Evolutionary conservation across 1,140 invertebrate species (phyloP).

Genomic region (Drosophila orosa): DNA sequence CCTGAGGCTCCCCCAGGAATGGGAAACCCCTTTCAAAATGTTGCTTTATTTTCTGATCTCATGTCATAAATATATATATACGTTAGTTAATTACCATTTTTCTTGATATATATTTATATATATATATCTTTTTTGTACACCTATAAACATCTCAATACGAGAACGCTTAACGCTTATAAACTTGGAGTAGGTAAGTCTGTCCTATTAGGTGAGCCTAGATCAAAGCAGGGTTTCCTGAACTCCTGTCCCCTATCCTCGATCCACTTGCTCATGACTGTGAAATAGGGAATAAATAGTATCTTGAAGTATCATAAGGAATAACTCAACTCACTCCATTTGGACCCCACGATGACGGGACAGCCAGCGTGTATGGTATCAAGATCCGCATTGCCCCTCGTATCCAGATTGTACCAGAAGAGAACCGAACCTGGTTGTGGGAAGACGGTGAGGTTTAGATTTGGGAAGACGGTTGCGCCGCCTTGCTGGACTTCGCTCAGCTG

Average conservation of each 20-base stretch:
- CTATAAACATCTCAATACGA: no score
- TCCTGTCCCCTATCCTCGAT: background rate
- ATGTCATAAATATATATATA: no score
- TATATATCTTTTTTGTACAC: no score
- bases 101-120: no score
- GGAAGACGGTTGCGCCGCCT: slow-evolving; percentile 97
- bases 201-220: background rate
- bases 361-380: slow-evolving; percentile 95
- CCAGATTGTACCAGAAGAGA: slow-evolving; percentile 97
- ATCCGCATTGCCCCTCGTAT: slow-evolving; percentile 95
- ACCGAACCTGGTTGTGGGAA: slow-evolving; percentile 95
- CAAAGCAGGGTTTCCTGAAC: slow-evolving; percentile 6
- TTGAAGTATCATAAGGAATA: background rate
- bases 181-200: no score
- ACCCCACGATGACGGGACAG: slow-evolving; percentile 97
- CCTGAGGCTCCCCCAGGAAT: slow-evolving; percentile 45
- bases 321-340: slow-evolving; percentile 93
- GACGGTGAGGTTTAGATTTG: slow-evolving; percentile 91
- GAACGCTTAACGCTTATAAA: no score
- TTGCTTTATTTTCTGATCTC: slow-evolving; percentile 55
- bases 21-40: slow-evolving; percentile 57
- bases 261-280: slow-evolving; percentile 33
- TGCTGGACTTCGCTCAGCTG: slow-evolving; percentile 97
- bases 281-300: no score
- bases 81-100: no score